Evolutionary conservation across 1,140 invertebrate genomes (phyloP), one percentile per base, ranked within the genome.

Genomic region (Oreohelix idahoensis): DNA sequence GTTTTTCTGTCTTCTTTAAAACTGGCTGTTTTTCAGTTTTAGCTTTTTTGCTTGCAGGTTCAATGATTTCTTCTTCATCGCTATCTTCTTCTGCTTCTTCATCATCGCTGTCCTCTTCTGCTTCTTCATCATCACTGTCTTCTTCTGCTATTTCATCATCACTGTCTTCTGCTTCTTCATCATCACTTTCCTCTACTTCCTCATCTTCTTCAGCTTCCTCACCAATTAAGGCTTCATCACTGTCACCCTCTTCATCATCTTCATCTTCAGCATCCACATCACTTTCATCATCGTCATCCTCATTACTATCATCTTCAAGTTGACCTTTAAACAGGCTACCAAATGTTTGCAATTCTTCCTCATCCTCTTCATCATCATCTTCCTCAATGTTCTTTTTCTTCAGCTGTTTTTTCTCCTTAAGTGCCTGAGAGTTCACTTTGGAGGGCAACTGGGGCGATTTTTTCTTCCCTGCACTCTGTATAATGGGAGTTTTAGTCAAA

Each of bases 21-120:
- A 51, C n/a, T 29, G 45, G 17, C n/a, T 53, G 75, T 53, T 77
- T 77, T 32, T 38, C 42, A 77, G 20, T 53, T 36, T 32, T 45
- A 29, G 75, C 32, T 39, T 66, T 79, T 66, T 79, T 79, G 53
- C 38, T 79, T 63, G 58, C 13, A 66, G 29, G 51, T 20, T 79
- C 11, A 17, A 39, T 15, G 8, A 10, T 36, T 75, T 75, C 49
- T 1, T 32, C 70, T 4, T 75, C 51, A 23, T 83, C 81, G 1
- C 39, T 53, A 29, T 29, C 53, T 2, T 58, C 81, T 4, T 63
- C 71, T 15, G 45, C 81, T 2, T 58, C 73, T n/a, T 58, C 71
- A 2, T 75, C 51, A 4, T 58, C 81, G 0, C 63, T 73, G 0
- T 39, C 81, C 32, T 75, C 32, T 17, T 63, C 39, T 23, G n/a